Evolutionary conservation across 2,113 vertebrate genomes (phyloP), one percentile per base, ranked within the genome.

Genomic region (Capreolus pygargus): DNA sequence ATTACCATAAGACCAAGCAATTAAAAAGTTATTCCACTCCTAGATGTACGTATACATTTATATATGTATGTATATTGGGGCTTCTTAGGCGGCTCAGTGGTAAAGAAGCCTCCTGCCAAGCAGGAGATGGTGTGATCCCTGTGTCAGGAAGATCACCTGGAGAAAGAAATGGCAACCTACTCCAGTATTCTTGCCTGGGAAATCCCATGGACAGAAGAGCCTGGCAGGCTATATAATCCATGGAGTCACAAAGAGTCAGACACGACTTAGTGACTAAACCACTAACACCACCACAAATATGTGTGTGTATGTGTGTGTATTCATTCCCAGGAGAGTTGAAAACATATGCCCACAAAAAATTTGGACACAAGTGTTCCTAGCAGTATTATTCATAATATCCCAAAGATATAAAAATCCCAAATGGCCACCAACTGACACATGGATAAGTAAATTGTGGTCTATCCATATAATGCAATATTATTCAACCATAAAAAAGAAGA

Each of bases 381-480:
- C n/a, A 60, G 13, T 36, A 39, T 76, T 33, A 33, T 61, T 64
- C n/a, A 43, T 7, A 58, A 78, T 19, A 47, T 33, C 50, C 52
- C 57, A 57, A 86, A 78, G 50, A 60, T 3, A 39, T 5, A 30
- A 78, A 50, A 16, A 27, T 45, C n/a, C 58, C 50, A 57, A 43
- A 52, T 25, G 45, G 15, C 76, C 83, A 82, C 15, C 52, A 7
- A 11, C n/a, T 7, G n/a, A 74, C 12, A 43, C 57, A 33, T 3
- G 39, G 58, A 58, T 33, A 61, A 27, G 84, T 28, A 4, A 1
- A 47, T 15, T 6, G 4, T 47, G 47, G 7, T 1, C 16, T 15
- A 30, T 7, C 33, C 2, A 0, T 10, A 6, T 28, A 27, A 19
- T 6, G 6, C n/a, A 60, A 36, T 4, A 6, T 9, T 21, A 36